Conservation (phyloP, 2,113 vertebrate species). For the Saguinus midas region DNA sequence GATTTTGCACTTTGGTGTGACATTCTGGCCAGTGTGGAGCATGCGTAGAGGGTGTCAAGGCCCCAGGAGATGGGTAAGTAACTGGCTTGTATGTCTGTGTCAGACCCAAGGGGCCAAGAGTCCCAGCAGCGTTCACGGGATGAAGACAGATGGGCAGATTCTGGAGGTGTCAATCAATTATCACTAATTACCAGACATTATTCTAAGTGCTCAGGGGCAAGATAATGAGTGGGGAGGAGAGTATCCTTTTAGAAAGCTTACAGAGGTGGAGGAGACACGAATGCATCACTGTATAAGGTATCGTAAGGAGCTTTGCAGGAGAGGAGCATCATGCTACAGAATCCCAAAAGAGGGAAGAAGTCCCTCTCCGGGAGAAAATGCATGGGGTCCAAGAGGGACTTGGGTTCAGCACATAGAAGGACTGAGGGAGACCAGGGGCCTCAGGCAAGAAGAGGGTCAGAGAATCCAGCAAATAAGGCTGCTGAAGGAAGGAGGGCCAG, state of each 20-base stretch:
- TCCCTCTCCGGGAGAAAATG: rapidly evolving
- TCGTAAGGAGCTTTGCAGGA: not conserved
- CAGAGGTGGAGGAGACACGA: rapidly evolving
- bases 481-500: too few relatives aligned
- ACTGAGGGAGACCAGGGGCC: rapidly evolving
- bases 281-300: too few relatives aligned
- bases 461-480: too few relatives aligned
- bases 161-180: not conserved
- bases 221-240: too few relatives aligned
- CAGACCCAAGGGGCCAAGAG: not conserved
- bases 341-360: rapidly evolving
- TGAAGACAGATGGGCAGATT: too few relatives aligned
- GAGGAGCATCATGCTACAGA: rapidly evolving
- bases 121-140: too few relatives aligned
- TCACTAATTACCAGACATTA: too few relatives aligned
- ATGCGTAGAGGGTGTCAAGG: too few relatives aligned
- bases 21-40: too few relatives aligned
- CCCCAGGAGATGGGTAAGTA: rapidly evolving
- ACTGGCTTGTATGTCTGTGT: rapidly evolving
- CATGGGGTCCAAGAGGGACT: rapidly evolving
- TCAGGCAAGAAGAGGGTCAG: rapidly evolving
- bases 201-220: not conserved
- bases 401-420: not conserved
- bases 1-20: too few relatives aligned
- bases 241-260: rapidly evolving